Evolutionary conservation across 2,888 invertebrate species (phyloP).

Genomic region (Drosophila fungiperda): DNA sequence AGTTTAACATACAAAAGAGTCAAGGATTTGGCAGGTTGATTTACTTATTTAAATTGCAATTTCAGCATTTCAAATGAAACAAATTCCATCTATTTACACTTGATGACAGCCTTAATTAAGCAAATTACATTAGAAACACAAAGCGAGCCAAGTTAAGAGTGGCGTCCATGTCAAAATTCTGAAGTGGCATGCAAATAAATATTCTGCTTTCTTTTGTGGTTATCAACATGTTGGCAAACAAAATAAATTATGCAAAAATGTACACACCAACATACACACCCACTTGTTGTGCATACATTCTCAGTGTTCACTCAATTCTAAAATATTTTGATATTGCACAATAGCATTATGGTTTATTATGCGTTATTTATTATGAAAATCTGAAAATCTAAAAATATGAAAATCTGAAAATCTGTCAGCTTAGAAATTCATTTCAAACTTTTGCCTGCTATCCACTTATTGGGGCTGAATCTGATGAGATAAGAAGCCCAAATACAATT

Average conservation of each 20-base stretch:
- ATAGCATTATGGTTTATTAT: slow-evolving; percentile 70
- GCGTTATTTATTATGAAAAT: slow-evolving; percentile 75
- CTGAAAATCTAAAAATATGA: slow-evolving; percentile 14
- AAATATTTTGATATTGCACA: slow-evolving; percentile 58
- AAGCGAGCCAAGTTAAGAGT: not conserved
- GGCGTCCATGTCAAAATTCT: slow-evolving; percentile 7
- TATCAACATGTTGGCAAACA: slow-evolving; percentile 56
- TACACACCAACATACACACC: slow-evolving; percentile 23
- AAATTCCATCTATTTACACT: slow-evolving; percentile 38
- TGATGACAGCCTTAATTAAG: slow-evolving; percentile 58
- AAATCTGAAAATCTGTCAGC: slow-evolving; percentile 67
- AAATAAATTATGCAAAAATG: slow-evolving; percentile 74
- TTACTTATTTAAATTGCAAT: slow-evolving; percentile 42
- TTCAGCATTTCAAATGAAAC: slow-evolving; percentile 43
- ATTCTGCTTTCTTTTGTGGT: slow-evolving; percentile 61
- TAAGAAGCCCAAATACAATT: slow-evolving; percentile 58
- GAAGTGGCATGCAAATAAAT: slow-evolving; percentile 44
- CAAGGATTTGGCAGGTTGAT: not conserved
- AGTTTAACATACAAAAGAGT: not conserved
- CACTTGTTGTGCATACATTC: slow-evolving; percentile 61
- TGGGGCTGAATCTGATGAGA: slow-evolving; percentile 1
- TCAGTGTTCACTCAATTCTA: slow-evolving; percentile 38
- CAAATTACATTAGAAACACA: slow-evolving; percentile 50
- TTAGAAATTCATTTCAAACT: slow-evolving; percentile 70
- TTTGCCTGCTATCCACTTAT: slow-evolving; percentile 6